These are phyloP conservation scores for Dynastes grantii DNA, from an alignment of 2,888 invertebrate species.

Conservation along the genomic window DNA sequence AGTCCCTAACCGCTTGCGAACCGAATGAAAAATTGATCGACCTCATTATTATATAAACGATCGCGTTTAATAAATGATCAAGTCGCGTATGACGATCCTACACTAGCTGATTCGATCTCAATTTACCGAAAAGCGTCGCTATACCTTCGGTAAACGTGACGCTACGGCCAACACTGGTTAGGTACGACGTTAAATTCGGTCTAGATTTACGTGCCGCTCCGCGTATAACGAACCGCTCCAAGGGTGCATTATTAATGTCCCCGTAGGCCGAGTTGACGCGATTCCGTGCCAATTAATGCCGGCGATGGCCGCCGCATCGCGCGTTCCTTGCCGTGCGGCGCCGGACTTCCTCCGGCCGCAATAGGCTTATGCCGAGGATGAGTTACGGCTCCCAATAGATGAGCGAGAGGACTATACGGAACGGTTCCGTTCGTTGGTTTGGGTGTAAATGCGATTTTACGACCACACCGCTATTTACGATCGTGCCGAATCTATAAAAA, in stretches of 20 bases:
- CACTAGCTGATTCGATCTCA: background rate
- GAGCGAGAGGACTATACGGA: constrained; percentile 22
- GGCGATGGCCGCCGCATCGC: constrained; percentile 57
- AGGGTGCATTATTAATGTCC: constrained; percentile 69
- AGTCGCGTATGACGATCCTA: background rate
- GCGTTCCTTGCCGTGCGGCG: constrained; percentile 46
- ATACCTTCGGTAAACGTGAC: background rate
- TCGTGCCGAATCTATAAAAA: constrained; percentile 38
- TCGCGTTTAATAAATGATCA: constrained; percentile 25
- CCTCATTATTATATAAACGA: constrained; percentile 15
- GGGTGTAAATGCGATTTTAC: constrained; percentile 42
- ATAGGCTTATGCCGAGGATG: constrained; percentile 65
- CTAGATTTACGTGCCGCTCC: constrained; percentile 56
- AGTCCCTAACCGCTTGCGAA: background rate
- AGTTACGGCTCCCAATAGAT: constrained; percentile 64
- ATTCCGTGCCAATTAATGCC: constrained; percentile 69
- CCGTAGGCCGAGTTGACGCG: constrained; percentile 67
- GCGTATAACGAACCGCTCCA: constrained; percentile 64
- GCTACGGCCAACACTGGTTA: constrained; percentile 22
- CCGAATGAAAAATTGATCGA: constrained; percentile 17
- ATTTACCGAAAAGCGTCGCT: constrained; percentile 29
- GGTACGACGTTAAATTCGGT: constrained; percentile 38
- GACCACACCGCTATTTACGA: constrained; percentile 26
- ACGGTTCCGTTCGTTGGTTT: background rate
- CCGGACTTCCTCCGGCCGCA: constrained; percentile 59